These are phyloP conservation scores for Hypothenemus hampei DNA, from an alignment of 1,140 invertebrate genomes.

Conservation along the genomic window DNA sequence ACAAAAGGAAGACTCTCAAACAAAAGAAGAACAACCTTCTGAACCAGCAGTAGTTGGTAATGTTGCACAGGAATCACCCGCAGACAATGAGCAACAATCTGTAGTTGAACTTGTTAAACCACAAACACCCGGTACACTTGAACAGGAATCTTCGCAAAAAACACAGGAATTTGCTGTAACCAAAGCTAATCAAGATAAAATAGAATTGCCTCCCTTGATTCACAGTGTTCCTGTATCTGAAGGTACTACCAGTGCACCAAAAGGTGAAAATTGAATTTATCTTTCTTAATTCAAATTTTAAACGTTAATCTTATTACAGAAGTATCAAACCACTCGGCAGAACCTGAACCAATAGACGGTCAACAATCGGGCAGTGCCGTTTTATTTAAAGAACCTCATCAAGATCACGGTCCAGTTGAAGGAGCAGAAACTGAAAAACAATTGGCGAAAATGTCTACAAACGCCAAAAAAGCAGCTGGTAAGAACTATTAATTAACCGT, in stretches of 20 bases:
- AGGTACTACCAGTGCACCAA: too few relatives aligned
- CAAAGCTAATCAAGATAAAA: too few relatives aligned
- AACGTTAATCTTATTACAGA: too few relatives aligned
- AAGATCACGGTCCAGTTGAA: not conserved
- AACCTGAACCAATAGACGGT: slow-evolving; percentile 8
- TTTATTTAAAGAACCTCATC: slow-evolving; percentile 8
- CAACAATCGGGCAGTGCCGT: slow-evolving; percentile 23
- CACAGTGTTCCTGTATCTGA: too few relatives aligned
- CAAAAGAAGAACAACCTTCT: slow-evolving; percentile 3
- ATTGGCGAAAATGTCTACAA: slow-evolving; percentile 1
- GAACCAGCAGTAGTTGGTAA: not conserved
- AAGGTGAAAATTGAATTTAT: not conserved
- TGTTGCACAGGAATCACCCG: not conserved
- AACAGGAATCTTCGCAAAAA: too few relatives aligned
- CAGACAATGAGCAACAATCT: not conserved
- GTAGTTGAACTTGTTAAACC: too few relatives aligned
- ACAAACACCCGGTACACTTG: too few relatives aligned
- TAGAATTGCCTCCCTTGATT: too few relatives aligned
- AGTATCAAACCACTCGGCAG: too few relatives aligned
- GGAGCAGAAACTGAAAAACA: slow-evolving; percentile 15
- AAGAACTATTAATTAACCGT: not conserved
- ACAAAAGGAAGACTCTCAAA: not conserved
- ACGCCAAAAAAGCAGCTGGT: slow-evolving; percentile 5
- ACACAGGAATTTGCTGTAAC: too few relatives aligned
- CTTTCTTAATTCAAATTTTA: not conserved